Percentiles rank a stretch among this genome's conserved stretches.
Conservation (phyloP, 2,888 invertebrate species). For the Lithophane leautieri region DNA sequence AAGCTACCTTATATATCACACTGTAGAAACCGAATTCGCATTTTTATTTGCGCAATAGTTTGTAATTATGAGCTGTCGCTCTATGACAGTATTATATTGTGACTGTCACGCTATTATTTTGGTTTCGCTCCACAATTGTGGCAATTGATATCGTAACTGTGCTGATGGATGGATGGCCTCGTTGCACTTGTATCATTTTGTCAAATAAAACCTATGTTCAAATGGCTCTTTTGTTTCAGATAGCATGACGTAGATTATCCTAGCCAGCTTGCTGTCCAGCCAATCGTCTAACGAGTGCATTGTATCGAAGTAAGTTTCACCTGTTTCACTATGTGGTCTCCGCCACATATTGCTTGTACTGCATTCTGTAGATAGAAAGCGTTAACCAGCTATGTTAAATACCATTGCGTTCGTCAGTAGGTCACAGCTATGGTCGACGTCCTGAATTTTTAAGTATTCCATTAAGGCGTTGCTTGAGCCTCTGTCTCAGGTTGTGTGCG, state of each 20-base stretch:
- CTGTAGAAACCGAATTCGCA: constrained; percentile 29
- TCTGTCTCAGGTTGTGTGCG: constrained; percentile 74
- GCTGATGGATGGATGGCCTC: constrained; percentile 67
- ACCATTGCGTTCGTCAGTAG: constrained; percentile 74
- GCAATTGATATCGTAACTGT: constrained; percentile 67
- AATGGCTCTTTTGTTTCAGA: constrained; percentile 77
- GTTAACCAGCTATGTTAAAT: constrained; percentile 68
- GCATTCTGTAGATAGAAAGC: constrained; percentile 58
- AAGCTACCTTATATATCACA: constrained; percentile 22
- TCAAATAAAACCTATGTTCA: constrained; percentile 43
- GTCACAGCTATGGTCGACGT: constrained; percentile 80
- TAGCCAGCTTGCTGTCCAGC: constrained; percentile 47
- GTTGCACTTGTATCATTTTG: constrained; percentile 60
- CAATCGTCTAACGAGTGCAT: constrained; percentile 41
- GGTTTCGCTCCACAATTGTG: constrained; percentile 68
- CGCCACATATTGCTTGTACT: constrained; percentile 32
- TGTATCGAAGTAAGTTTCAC: constrained; percentile 54
- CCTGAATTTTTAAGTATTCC: constrained; percentile 89
- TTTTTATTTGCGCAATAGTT: constrained; percentile 47
- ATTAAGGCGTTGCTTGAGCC: constrained; percentile 79
- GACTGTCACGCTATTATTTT: constrained; percentile 62
- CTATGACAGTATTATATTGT: constrained; percentile 46
- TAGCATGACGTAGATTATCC: constrained; percentile 77
- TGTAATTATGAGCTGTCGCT: constrained; percentile 48
- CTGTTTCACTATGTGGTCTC: constrained; percentile 40